Percentiles rank a stretch among this genome's conserved stretches.
phyloP scores from a whole-genome alignment of 1,140 invertebrate species.

The Colletes latitarsis region DNA sequence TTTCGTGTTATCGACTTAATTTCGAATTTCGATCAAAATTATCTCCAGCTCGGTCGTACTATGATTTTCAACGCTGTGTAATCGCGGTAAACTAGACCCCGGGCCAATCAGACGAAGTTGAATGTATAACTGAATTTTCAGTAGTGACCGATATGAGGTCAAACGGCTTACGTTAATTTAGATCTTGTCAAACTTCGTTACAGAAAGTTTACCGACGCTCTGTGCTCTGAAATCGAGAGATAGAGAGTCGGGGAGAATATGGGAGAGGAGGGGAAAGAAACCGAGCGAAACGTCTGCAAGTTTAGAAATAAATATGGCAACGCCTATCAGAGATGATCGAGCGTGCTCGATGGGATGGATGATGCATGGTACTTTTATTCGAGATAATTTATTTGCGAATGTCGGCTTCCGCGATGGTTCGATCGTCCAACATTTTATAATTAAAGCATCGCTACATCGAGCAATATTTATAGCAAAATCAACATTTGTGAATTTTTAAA shows the following conservation, averaged over 20 bases:
- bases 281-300: background rate
- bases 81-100: slow-evolving; percentile 7
- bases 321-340: slow-evolving; percentile 17
- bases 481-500: too few relatives aligned
- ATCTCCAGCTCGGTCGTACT: background rate
- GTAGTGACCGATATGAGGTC: slow-evolving; percentile 74
- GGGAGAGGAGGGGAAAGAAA: background rate
- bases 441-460: too few relatives aligned
- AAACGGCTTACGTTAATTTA: slow-evolving; percentile 74
- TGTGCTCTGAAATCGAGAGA: slow-evolving; percentile 17
- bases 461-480: too few relatives aligned
- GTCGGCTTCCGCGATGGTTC: too few relatives aligned
- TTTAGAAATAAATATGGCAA: slow-evolving; percentile 17
- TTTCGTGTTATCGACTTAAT: too few relatives aligned
- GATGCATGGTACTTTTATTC: background rate
- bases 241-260: too few relatives aligned
- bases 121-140: slow-evolving; percentile 70
- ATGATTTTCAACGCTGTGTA: background rate
- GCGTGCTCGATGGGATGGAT: background rate
- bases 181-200: slow-evolving; percentile 72
- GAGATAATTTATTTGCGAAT: slow-evolving; percentile 28
- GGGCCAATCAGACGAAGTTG: slow-evolving; percentile 48
- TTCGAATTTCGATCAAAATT: background rate
- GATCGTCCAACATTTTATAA: background rate
- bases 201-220: slow-evolving; percentile 66